Evolutionary conservation across 2,888 invertebrate genomes (phyloP).

Genomic region (Diaprepes abbreviatus): DNA sequence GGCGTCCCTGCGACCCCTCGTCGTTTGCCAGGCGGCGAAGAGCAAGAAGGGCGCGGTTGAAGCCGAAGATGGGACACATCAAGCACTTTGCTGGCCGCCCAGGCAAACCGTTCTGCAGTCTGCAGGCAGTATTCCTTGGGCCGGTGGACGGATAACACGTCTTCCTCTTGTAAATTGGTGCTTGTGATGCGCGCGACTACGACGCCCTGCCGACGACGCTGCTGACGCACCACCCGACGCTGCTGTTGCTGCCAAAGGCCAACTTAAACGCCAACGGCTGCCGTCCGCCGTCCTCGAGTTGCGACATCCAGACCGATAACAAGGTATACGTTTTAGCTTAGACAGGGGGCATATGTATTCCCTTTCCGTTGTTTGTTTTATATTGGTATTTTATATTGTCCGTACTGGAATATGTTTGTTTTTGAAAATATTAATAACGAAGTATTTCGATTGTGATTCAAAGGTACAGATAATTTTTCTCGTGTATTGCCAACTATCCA

Average conservation of each 20-base stretch:
- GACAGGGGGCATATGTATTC: conserved; percentile 29
- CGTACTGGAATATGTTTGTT: too few species aligned
- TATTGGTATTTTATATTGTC: too few species aligned
- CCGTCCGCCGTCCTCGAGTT: conserved; percentile 35
- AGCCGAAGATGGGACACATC: conserved; percentile 40
- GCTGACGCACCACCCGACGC: conserved; percentile 50
- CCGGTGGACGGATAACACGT: conserved; percentile 56
- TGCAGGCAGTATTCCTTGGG: conserved; percentile 58
- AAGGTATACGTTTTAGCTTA: conserved; percentile 37
- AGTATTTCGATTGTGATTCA: too few species aligned
- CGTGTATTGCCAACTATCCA: too few species aligned
- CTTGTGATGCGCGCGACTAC: conserved; percentile 52
- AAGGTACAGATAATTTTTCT: too few species aligned
- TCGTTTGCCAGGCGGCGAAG: conserved; percentile 52
- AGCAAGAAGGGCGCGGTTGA: conserved; percentile 49
- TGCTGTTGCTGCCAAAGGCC: conserved; percentile 50
- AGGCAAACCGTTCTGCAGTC: conserved; percentile 55
- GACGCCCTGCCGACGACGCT: conserved; percentile 42
- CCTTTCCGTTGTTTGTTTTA: background rate
- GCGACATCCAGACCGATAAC: conserved; percentile 39
- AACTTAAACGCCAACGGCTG: conserved; percentile 49
- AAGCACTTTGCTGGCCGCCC: conserved; percentile 48
- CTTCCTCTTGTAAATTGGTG: conserved; percentile 47
- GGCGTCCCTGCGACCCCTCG: conserved; percentile 47
- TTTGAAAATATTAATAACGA: too few species aligned